Evolutionary conservation across 2,888 invertebrate genomes (phyloP).

Genomic region (Latrodectus hesperus): DNA sequence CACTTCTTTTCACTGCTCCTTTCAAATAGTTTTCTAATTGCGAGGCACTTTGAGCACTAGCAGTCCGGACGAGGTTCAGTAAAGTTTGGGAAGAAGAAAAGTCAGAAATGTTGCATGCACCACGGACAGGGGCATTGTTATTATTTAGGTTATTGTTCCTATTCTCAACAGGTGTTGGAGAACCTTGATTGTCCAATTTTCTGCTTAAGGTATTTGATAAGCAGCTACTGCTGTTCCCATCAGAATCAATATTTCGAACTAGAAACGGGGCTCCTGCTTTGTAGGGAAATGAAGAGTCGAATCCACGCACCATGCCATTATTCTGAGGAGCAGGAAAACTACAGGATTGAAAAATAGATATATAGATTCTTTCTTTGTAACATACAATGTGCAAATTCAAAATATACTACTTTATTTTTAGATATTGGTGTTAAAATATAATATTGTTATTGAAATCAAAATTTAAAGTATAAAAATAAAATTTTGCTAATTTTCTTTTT

Average conservation of each 20-base stretch:
- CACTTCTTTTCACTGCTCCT: conserved; percentile 73
- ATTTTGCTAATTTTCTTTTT: too few relatives aligned
- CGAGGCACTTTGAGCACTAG: conserved; percentile 76
- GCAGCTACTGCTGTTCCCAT: conserved; percentile 44
- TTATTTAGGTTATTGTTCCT: conserved; percentile 38
- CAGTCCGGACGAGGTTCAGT: conserved; percentile 79
- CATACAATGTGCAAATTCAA: too few relatives aligned
- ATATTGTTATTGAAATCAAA: too few relatives aligned
- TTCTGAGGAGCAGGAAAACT: conserved; percentile 54
- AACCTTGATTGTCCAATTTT: conserved; percentile 62
- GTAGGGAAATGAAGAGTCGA: conserved; percentile 60
- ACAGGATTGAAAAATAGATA: not conserved
- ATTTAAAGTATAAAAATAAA: too few relatives aligned
- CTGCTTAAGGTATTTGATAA: conserved; percentile 18
- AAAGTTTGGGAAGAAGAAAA: conserved; percentile 66
- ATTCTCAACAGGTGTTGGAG: conserved; percentile 41
- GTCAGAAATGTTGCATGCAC: conserved; percentile 45
- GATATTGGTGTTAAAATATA: too few relatives aligned
- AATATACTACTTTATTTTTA: too few relatives aligned
- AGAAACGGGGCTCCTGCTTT: conserved; percentile 57
- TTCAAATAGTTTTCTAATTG: conserved; percentile 78
- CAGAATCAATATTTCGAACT: conserved; percentile 48
- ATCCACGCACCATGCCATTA: conserved; percentile 60
- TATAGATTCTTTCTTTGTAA: too few relatives aligned
- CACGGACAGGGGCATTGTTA: not conserved